Conservation (phyloP, 2,113 vertebrate species). For the Hyla sarda region DNA sequence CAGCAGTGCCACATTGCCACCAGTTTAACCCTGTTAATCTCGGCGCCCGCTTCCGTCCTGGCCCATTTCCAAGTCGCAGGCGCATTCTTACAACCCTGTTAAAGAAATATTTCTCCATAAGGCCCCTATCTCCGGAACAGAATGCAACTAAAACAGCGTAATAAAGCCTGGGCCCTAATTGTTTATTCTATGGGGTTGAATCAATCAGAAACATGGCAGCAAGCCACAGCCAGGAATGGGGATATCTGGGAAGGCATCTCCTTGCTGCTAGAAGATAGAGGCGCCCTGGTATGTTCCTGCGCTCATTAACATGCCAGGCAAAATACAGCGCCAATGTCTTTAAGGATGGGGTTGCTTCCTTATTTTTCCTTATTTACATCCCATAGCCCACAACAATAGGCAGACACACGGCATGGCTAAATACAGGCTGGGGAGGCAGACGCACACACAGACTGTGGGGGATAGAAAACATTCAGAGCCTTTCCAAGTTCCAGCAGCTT, state of each 20-base stretch:
- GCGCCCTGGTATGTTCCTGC: not conserved
- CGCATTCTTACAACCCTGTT: conserved; percentile 18
- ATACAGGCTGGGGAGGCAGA: not conserved
- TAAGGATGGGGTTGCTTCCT: not conserved
- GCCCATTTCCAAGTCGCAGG: conserved; percentile 4
- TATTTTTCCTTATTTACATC: conserved; percentile 30
- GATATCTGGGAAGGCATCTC: conserved; percentile 15
- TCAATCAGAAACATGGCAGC: conserved; percentile 51
- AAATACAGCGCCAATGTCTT: not conserved
- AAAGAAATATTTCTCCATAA: conserved; percentile 48
- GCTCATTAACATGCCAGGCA: conserved; percentile 25
- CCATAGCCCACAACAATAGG: not conserved
- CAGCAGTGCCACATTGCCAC: not conserved
- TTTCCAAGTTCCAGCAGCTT: conserved; percentile 40
- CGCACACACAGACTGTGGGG: not conserved
- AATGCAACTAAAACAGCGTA: conserved; percentile 23
- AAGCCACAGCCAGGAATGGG: conserved; percentile 12
- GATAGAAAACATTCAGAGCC: conserved; percentile 18
- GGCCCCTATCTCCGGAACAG: conserved; percentile 1
- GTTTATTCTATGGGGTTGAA: conserved; percentile 45
- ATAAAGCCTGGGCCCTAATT: conserved; percentile 37
- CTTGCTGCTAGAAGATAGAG: not conserved
- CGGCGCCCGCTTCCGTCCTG: not conserved
- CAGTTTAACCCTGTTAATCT: conserved; percentile 7
- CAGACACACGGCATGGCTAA: not conserved